These are phyloP conservation scores for Tenebrio molitor DNA, from an alignment of 1,140 invertebrate genomes.

Conservation along the genomic window DNA sequence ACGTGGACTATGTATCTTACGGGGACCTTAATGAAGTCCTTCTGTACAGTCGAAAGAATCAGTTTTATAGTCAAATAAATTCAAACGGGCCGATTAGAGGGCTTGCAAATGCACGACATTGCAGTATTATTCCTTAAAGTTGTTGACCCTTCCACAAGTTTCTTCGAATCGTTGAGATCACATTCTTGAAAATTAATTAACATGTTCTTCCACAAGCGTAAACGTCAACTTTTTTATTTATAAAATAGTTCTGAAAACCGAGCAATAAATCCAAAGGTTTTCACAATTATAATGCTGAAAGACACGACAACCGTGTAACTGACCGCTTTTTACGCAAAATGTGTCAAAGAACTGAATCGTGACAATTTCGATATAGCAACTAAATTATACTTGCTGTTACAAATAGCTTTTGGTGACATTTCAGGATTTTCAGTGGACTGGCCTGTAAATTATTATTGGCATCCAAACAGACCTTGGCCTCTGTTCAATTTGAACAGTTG, in stretches of 20 bases:
- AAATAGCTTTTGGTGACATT: slow-evolving; percentile 24
- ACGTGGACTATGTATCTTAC: slow-evolving; percentile 58
- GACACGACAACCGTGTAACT: slow-evolving; percentile 9
- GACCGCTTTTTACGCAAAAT: slow-evolving; percentile 34
- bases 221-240: background rate
- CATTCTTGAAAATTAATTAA: background rate
- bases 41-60: slow-evolving; percentile 60
- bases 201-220: background rate
- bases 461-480: slow-evolving; percentile 38
- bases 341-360: slow-evolving; percentile 32
- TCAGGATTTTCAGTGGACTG: slow-evolving; percentile 26
- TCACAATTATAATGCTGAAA: slow-evolving; percentile 18
- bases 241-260: slow-evolving; percentile 23
- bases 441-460: slow-evolving; percentile 30
- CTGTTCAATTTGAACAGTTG: slow-evolving; percentile 32
- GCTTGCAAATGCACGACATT: slow-evolving; percentile 59
- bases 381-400: background rate
- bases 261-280: slow-evolving; percentile 12
- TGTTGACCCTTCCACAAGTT: background rate
- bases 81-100: slow-evolving; percentile 57
- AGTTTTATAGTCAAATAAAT: slow-evolving; percentile 62
- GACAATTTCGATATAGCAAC: slow-evolving; percentile 22
- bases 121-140: background rate
- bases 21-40: slow-evolving; percentile 61
- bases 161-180: background rate